Conservation (phyloP, 2,888 invertebrate genomes). For the Parnassius orleans region DNA sequence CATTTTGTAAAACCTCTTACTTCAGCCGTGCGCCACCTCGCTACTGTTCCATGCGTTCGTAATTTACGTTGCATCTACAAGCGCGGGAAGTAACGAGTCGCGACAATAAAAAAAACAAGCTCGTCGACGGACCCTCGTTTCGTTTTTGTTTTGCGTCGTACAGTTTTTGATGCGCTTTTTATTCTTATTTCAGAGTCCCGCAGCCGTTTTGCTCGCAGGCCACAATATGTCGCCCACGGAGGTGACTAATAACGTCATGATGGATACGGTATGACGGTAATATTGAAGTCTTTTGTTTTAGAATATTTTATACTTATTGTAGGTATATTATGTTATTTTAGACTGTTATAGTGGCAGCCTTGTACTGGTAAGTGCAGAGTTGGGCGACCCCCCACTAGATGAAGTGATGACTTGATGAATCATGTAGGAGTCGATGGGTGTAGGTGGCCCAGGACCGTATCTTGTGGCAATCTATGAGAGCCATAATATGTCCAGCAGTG, state of each 20-base stretch:
- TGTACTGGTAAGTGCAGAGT: no score
- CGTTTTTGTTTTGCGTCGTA: constrained; percentile 43
- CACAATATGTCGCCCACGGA: constrained; percentile 56
- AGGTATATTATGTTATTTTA: background rate
- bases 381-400: no score
- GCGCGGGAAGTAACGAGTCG: constrained; percentile 58
- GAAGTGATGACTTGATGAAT: no score
- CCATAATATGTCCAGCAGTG: no score
- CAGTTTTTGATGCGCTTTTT: constrained; percentile 29
- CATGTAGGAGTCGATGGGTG: no score
- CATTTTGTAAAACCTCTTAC: constrained; percentile 12
- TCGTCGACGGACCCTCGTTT: constrained; percentile 47
- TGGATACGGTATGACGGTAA: constrained; percentile 29
- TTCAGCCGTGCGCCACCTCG: constrained; percentile 19
- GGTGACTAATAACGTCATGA: constrained; percentile 45
- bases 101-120: constrained; percentile 50
- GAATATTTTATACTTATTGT: constrained; percentile 24
- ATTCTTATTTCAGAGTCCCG: constrained; percentile 45
- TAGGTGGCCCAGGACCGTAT: no score
- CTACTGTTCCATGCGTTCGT: constrained; percentile 34
- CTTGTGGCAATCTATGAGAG: no score
- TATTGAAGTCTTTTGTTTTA: background rate
- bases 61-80: constrained; percentile 50
- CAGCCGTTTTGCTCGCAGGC: constrained; percentile 59
- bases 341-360: no score